These are phyloP conservation scores for Pogona vitticeps DNA, from an alignment of 2,113 vertebrate genomes.

Conservation along the genomic window DNA sequence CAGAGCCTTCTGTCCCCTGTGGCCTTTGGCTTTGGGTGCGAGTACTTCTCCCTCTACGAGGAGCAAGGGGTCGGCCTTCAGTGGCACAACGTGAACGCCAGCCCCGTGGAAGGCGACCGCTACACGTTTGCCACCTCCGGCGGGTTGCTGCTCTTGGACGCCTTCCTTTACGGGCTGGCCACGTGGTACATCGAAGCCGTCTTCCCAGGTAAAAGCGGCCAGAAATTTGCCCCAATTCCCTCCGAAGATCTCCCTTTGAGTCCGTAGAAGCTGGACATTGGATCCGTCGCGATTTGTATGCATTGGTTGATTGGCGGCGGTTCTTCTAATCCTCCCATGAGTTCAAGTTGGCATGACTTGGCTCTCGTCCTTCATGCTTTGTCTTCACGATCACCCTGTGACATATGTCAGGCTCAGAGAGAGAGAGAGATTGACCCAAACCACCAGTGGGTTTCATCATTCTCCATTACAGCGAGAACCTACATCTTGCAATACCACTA, in stretches of 20 bases:
- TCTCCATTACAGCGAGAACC: too few species aligned
- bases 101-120: conserved; percentile 78
- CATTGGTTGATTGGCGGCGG: too few species aligned
- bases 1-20: conserved; percentile 93
- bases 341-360: too few species aligned
- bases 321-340: too few species aligned
- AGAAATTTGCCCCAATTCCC: not conserved
- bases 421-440: too few species aligned
- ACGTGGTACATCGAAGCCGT: conserved; percentile 91
- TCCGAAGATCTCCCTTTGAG: not conserved
- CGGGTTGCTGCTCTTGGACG: conserved; percentile 83
- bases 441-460: too few species aligned
- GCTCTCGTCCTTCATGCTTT: too few species aligned
- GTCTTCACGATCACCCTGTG: too few species aligned
- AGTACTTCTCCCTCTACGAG: conserved; percentile 90
- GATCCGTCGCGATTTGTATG: too few species aligned
- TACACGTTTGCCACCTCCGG: conserved; percentile 84
- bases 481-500: too few species aligned
- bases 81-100: conserved; percentile 84
- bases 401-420: too few species aligned
- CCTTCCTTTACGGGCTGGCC: conserved; percentile 79
- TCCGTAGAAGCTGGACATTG: not conserved
- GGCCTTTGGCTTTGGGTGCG: conserved; percentile 92
- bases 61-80: conserved; percentile 89
- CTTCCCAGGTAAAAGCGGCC: conserved; percentile 82